These are phyloP conservation scores for Pangasius sanitwongsei DNA, from an alignment of 2,797 vertebrate genomes.

Conservation along the genomic window DNA sequence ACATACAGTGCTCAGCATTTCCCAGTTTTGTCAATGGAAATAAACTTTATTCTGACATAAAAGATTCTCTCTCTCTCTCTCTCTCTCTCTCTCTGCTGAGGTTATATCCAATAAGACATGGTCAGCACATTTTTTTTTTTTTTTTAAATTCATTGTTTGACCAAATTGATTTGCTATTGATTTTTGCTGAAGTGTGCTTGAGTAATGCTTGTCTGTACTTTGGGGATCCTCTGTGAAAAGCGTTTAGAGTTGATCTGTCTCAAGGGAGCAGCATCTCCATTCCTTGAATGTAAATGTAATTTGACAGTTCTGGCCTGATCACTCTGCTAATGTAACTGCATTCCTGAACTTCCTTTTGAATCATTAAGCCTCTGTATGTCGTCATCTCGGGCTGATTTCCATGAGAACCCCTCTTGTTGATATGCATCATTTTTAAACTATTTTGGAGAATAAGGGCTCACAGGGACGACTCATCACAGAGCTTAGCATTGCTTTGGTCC, in stretches of 20 bases:
- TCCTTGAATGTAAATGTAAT: conserved; percentile 27
- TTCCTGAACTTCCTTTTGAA: neutral
- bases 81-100: conserved; percentile 17
- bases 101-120: conserved; percentile 8
- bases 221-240: neutral
- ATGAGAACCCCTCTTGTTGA: neutral
- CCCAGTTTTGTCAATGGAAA: neutral
- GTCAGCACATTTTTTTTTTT: conserved; percentile 20
- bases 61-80: conserved; percentile 18
- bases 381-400: neutral
- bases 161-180: conserved; percentile 50
- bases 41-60: neutral
- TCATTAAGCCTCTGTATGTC: neutral
- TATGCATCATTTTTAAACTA: neutral
- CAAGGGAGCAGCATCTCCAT: conserved; percentile 28
- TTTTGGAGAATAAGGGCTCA: neutral
- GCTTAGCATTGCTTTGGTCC: neutral
- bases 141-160: conserved; percentile 19
- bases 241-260: conserved; percentile 30
- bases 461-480: neutral
- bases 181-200: conserved; percentile 31
- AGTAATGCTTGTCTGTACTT: conserved; percentile 27
- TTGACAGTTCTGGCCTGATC: conserved; percentile 7
- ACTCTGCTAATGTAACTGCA: conserved; percentile 5
- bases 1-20: neutral